Conservation (phyloP, 1,140 invertebrate species). For the Acyrthosiphon pisum region DNA sequence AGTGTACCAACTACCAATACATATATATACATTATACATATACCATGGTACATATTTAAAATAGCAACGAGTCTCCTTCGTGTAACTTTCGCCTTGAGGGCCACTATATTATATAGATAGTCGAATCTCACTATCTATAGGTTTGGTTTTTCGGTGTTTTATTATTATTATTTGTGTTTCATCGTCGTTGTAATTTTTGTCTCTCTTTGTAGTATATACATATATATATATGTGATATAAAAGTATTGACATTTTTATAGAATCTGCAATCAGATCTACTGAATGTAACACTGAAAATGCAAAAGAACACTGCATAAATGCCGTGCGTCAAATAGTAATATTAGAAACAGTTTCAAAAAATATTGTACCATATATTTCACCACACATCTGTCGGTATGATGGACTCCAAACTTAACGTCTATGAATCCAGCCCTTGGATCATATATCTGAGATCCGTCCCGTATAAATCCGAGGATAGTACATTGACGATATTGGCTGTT, state of each 20-base stretch:
- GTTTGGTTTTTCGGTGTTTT: background rate
- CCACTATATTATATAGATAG: background rate
- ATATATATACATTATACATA: background rate
- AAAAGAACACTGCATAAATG: background rate
- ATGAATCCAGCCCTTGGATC: background rate
- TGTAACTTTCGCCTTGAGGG: constrained; percentile 11
- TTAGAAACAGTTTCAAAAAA: background rate
- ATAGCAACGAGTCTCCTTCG: background rate
- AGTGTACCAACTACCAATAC: background rate
- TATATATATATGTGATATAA: no score
- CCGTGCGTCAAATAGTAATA: background rate
- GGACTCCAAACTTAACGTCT: background rate
- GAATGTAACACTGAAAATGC: no score
- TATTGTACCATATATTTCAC: background rate
- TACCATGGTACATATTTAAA: background rate
- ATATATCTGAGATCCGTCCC: background rate
- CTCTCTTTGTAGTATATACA: no score
- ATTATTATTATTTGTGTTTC: background rate
- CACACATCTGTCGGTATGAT: no score
- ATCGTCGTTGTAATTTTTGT: no score
- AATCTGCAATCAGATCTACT: no score
- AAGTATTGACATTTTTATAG: no score
- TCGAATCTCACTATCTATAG: constrained; percentile 26
- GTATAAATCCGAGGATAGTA: no score
- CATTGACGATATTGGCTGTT: no score